These are phyloP conservation scores for Dipodomys spectabilis DNA, from an alignment of 2,113 vertebrate genomes.

Conservation along the genomic window DNA sequence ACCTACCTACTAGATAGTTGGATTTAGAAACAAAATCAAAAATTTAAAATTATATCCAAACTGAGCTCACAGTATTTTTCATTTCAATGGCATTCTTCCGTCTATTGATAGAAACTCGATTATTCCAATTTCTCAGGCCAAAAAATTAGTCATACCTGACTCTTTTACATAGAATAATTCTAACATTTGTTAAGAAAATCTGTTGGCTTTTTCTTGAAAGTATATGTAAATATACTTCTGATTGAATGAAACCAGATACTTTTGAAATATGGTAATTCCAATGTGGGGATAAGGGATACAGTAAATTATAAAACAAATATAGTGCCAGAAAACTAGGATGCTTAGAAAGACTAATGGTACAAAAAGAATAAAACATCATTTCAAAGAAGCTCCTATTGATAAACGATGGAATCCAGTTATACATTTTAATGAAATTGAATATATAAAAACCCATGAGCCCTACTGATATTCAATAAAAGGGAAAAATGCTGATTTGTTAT, in stretches of 20 bases:
- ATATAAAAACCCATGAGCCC: background rate
- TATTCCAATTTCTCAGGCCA: background rate
- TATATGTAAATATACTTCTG: background rate
- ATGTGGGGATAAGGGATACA: background rate
- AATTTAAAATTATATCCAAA: background rate
- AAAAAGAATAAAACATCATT: background rate
- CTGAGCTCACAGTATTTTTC: background rate
- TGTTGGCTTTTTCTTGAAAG: background rate
- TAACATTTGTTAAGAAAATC: background rate
- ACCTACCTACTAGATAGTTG: background rate
- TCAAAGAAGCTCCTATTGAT: background rate
- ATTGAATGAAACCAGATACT: background rate
- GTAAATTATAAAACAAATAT: background rate
- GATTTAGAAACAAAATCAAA: conserved; percentile 25
- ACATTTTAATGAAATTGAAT: background rate
- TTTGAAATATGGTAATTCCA: background rate
- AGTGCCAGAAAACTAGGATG: background rate
- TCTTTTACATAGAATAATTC: background rate
- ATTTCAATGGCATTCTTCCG: background rate
- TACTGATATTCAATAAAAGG: conserved; percentile 4
- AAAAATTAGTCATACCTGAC: background rate
- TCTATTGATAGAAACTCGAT: background rate
- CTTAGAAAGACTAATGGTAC: background rate
- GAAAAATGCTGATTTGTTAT: background rate
- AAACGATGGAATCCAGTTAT: background rate